phyloP scores from a whole-genome alignment of 2,888 invertebrate genomes.

The Mythimna albipuncta region DNA sequence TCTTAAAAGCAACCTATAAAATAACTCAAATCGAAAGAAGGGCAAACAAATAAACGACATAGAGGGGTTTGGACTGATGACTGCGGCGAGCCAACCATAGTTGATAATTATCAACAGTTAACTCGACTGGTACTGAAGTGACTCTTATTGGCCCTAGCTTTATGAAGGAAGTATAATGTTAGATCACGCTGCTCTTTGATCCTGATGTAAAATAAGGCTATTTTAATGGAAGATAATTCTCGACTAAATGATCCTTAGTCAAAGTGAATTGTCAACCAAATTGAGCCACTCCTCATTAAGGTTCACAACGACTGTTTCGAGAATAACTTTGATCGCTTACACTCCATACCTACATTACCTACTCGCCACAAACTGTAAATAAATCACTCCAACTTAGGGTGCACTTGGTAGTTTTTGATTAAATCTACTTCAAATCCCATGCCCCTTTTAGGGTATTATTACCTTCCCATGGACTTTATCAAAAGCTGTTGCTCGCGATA shows the following conservation, averaged over 20 bases:
- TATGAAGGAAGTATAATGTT: conserved; percentile 17
- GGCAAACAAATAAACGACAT: conserved; percentile 66
- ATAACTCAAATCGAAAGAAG: conserved; percentile 56
- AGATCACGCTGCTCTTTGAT: conserved; percentile 21
- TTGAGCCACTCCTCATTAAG: conserved; percentile 13
- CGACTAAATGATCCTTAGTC: conserved; percentile 8
- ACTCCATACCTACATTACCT: background rate
- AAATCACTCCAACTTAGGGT: conserved; percentile 58
- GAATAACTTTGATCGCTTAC: conserved; percentile 21
- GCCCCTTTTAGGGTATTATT: conserved; percentile 66
- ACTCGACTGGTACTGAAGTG: conserved; percentile 18
- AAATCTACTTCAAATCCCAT: conserved; percentile 61
- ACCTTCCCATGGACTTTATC: conserved; percentile 63
- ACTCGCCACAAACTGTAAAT: conserved; percentile 23
- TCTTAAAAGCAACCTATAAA: conserved; percentile 47
- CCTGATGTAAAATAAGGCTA: conserved; percentile 4
- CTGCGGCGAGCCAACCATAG: conserved; percentile 14
- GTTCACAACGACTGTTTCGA: conserved; percentile 8
- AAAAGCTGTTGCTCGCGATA: conserved; percentile 67
- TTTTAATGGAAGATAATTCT: conserved; percentile 6
- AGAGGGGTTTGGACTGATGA: conserved; percentile 19
- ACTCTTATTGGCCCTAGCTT: conserved; percentile 5
- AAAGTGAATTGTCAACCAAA: conserved; percentile 21
- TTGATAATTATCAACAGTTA: conserved; percentile 35
- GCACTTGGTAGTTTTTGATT: conserved; percentile 62